Evolutionary conservation across 2,888 invertebrate species (phyloP), one percentile per base, ranked within the genome.

Genomic region (Mythimna loreyi): DNA sequence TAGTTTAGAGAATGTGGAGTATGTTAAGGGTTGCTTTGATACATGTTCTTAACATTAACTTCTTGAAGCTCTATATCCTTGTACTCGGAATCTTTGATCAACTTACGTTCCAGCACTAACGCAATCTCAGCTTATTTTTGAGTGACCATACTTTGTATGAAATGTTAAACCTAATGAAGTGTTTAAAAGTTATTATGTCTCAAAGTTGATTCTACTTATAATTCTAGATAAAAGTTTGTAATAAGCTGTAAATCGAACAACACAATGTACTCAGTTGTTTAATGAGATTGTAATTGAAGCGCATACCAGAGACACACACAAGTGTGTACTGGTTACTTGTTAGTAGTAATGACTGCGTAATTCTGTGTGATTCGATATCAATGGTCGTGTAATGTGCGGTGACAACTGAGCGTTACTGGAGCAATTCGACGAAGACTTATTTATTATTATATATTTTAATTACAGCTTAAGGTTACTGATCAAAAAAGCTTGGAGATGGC

Each of bases 291-390:
- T 43, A 23, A 66, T 33, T 43, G 4, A 36, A n/a, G 28, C 47
- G 25, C 19, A 36, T 47, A 13, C 25, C 47, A 21, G 21, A 25
- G 25, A 49, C 13, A 23, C 13, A 55, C 61, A 53, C 19, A 57
- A 16, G 5, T 4, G 16, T 16, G 16, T 9, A 25, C 16, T 16
- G n/a, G 33, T 9, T 28, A 21, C 7, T 30, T 36, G 40, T 59
- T 33, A 49, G 36, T 40, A 50, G 43, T 61, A 49, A 49, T 57
- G 52, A 66, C 50, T 28, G 30, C 21, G 55, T 23, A 56, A 21
- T 45, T 57, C 13, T 28, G 30, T 21, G 25, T 45, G 57, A 52
- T 68, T 45, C 33, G 45, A 52, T 66, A 33, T 66, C 58, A 68
- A 66, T 45, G 59, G 25, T 55, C 53, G n/a, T 55, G 33, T 57